Conservation (phyloP, 2,113 vertebrate species). For the Sapayoa aenigma region DNA sequence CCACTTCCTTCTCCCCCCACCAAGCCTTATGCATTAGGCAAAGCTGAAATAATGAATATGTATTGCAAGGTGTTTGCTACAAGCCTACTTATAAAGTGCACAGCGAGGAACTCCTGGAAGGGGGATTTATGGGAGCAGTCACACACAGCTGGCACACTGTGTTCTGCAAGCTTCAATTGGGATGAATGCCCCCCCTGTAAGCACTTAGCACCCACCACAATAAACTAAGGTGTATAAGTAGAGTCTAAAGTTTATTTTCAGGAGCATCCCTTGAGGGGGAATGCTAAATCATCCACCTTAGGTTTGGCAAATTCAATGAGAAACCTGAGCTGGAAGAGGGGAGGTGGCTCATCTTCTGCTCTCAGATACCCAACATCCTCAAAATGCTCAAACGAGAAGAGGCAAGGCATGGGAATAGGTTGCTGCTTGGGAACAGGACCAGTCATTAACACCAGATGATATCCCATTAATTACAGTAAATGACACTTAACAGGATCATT, state of each 20-base stretch:
- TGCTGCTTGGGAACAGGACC: not conserved
- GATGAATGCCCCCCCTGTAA: not conserved
- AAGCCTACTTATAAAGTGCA: not conserved
- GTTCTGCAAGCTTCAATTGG: not conserved
- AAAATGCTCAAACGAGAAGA: not conserved
- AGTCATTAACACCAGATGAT: not conserved
- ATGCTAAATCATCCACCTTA: not conserved
- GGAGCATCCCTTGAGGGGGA: not conserved
- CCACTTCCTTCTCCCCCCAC: not conserved
- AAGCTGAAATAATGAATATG: slow-evolving; percentile 36
- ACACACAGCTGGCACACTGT: not conserved
- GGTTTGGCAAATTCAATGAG: not conserved
- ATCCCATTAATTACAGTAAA: slow-evolving; percentile 13
- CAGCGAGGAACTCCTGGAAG: slow-evolving; percentile 18
- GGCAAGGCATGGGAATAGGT: not conserved
- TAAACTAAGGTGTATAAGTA: not conserved
- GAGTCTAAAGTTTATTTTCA: not conserved
- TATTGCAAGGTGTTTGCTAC: slow-evolving; percentile 52
- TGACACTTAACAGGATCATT: not conserved
- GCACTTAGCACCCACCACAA: not conserved
- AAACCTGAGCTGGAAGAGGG: not conserved
- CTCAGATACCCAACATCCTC: not conserved
- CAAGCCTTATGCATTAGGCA: slow-evolving; percentile 16
- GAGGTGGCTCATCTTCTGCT: accelerated
- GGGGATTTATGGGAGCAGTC: slow-evolving; percentile 24